These are phyloP conservation scores for Rhinoraja longicauda DNA, from an alignment of 2,797 vertebrate genomes.

Conservation along the genomic window DNA sequence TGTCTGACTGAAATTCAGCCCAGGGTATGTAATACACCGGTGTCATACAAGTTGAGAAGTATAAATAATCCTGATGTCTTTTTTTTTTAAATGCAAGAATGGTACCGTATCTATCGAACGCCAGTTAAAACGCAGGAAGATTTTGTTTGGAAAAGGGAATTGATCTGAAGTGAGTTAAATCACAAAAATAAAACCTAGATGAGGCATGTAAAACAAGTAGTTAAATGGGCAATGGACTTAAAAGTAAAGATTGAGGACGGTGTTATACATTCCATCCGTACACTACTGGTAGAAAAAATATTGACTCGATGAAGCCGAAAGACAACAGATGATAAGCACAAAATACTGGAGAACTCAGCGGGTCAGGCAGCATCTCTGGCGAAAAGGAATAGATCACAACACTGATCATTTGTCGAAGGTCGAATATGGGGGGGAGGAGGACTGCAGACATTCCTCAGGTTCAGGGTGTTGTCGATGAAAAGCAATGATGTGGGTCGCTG, in stretches of 20 bases:
- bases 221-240: neutral
- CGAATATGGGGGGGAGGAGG: neutral
- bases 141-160: neutral
- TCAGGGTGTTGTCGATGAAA: neutral
- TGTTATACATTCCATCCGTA: no score
- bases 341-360: no score
- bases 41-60: no score
- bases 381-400: neutral
- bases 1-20: constrained; percentile 62
- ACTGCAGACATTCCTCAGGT: neutral
- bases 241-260: neutral
- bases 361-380: no score
- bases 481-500: neutral
- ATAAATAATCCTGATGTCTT: neutral
- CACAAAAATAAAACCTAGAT: neutral
- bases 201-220: neutral
- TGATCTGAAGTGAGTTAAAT: neutral
- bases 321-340: neutral
- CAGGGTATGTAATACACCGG: constrained; percentile 55
- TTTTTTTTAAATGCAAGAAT: neutral
- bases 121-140: no score
- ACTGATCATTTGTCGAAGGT: neutral
- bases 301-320: neutral
- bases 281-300: no score
- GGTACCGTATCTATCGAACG: neutral